Base-by-base conservation (phyloP, 2,797 vertebrate genomes). In the Molossus alvarezi region DNA sequence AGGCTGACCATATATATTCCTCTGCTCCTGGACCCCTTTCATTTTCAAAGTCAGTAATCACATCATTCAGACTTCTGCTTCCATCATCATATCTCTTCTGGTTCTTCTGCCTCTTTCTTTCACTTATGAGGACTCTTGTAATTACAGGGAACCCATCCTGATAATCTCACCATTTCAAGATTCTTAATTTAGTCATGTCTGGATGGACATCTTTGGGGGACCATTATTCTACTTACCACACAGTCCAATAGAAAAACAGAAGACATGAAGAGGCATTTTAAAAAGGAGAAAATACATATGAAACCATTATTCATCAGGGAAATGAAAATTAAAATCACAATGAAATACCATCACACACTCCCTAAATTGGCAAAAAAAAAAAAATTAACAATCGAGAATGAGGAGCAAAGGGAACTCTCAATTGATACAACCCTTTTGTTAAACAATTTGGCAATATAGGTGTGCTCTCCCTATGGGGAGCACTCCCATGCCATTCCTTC, bases 281-380 rank as follows among this genome's bases (percentile, higher is more conserved):
- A 17, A 45, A 33, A 69, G 20, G 37, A 80, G 41, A 27, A 86
- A 85, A 89, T 27, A 90, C 21, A 75, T 69, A 89, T 67, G 45
- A 82, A 93, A 71, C 45, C 37, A 48, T 71, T 88, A 88, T 73
- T 84, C 13, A 69, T 25, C 8, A 45, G 82, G 45, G 13, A 82
- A 90, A 76, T 76, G 12, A 53, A 92, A 88, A 88, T 88, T 88
- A 72, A 82, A 93, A 48, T 67, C 64, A 88, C 27, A 89, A 12
- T 45, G 21, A 92, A 92, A 88, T 94, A 60, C 17, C 62, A 76
- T 76, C 60, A 75, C 18, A 85, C 29, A 86, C 12, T 86, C 27
- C 64, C 41, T 76, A 95, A 45, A 85, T 21, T 57, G 13, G 33
- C 17, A 85, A 84, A 85, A 37, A 23, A 20, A 37, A 89, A 58